Base-by-base conservation (phyloP, 2,888 invertebrate genomes). In the Callosobruchus maculatus region DNA sequence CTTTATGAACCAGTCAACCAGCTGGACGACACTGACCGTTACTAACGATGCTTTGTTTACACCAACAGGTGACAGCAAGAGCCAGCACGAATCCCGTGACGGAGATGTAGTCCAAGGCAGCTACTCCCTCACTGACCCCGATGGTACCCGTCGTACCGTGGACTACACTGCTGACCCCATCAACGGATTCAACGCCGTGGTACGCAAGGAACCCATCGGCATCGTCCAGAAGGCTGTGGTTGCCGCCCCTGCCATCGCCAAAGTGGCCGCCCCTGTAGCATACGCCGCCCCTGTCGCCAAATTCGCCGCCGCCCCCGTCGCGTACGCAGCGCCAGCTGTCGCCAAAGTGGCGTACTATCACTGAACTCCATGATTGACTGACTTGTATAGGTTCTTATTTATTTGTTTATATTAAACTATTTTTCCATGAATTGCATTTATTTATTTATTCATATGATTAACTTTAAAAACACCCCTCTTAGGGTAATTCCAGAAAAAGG, bases 71-170 rank as follows among this genome's bases (percentile, higher is more conserved):
- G 90, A 90, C 86, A 88, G 82, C 84, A 90, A 90, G 84, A 87
- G 86, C 22, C 92, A 92, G 86, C 89, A 90, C 78, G 92, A 92
- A 87, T 90, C 89, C 78, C 90, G 92, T 76, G 87, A 88, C 77
- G 92, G 92, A n/a, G 91, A 91, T 86, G 88, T 88, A 80, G 92
- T 92, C 22, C 74, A 75, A 70, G 74, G 75, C 74, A 71, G 68
- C 79, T 90, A 90, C 86, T 88, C 89, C 21, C 85, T 90, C 70
- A 85, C 88, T 21, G 90, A 90, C 80, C 90, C 91, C 21, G 92
- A 91, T 82, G 92, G 92, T 80, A 90, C 90, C 75, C 90, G 90
- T 83, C 90, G 92, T 78, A 91, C 90, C 31, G 92, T 92, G 0
- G 91, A 92, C 78, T 91, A 91, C 81, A 85, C 88, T 68, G 89